Conservation (phyloP, 1,140 invertebrate genomes). For the Panagrolaimus sp. region DNA sequence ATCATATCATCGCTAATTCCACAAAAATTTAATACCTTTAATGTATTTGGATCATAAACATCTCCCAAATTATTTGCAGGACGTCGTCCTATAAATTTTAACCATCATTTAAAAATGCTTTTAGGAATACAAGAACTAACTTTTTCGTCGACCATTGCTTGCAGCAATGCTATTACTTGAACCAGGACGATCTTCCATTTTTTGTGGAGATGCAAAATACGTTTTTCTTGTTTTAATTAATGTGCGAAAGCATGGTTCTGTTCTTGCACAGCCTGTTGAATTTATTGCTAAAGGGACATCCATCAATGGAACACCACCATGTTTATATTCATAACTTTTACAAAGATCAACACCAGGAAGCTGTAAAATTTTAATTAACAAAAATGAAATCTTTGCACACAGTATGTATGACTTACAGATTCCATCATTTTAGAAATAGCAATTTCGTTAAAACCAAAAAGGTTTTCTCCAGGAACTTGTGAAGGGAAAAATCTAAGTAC, state of each 20-base stretch:
- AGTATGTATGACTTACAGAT: constrained; percentile 60
- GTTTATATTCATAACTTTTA: constrained; percentile 90
- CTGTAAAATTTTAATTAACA: constrained; percentile 59
- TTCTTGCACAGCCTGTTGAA: constrained; percentile 84
- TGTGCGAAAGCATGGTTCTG: constrained; percentile 76
- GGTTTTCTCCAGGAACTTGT: constrained; percentile 85
- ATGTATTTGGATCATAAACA: constrained; percentile 62
- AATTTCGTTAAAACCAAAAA: constrained; percentile 92
- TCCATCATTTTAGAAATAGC: constrained; percentile 78
- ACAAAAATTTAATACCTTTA: constrained; percentile 34
- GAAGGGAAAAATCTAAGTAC: constrained; percentile 81
- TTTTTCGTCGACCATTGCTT: neutral
- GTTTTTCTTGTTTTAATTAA: constrained; percentile 65
- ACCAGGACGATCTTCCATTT: neutral
- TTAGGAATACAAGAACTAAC: neutral
- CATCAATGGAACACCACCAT: constrained; percentile 77
- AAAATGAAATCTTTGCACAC: constrained; percentile 16
- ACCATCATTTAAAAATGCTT: neutral
- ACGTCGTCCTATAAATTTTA: constrained; percentile 1
- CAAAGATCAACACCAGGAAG: constrained; percentile 82
- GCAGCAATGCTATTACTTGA: neutral
- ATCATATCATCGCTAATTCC: constrained; percentile 49
- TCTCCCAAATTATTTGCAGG: constrained; percentile 51
- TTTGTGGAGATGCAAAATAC: neutral
- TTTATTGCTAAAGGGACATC: constrained; percentile 93